Evolutionary conservation across 2,113 vertebrate species (phyloP), one percentile per base, ranked within the genome.

Genomic region (Cricetomys ansorgei): DNA sequence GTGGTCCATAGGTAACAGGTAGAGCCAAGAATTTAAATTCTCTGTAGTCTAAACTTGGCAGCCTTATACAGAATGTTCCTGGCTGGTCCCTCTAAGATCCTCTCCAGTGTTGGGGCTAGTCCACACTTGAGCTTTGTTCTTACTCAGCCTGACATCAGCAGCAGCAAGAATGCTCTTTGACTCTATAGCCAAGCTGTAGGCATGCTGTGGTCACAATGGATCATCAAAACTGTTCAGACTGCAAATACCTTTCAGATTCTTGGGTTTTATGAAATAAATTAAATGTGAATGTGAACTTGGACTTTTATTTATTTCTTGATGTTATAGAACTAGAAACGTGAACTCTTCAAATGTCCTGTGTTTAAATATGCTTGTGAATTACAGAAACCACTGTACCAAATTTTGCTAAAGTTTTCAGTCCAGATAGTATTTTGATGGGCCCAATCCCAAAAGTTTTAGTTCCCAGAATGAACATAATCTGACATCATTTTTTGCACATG

Each of bases 391-490:
- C 23, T 91, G 17, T 75, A 95, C 55, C 88, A 77, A 92, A 93
- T 96, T 97, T n/a, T 89, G 40, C 57, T 79, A 84, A 96, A 89
- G 85, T 84, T 69, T 64, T 88, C 62, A 72, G 31, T 64, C 45
- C 43, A 79, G 65, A 55, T 83, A 57, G 21, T 97, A 84, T 97
- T 97, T 96, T 96, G 92, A 86, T 93, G 96, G 97, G 97, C 94
- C 69, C 53, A 45, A 57, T 89, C 93, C 97, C 97, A 97, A 95
- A 96, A 86, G 45, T 72, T 95, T 94, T 92, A 92, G 92, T 96
- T 88, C 75, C 87, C 91, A 95, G 59, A 85, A 45, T 95, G 87
- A 96, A 97, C 96, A 96, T 95, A 97, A 96, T 95, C 89, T 94
- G 91, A 96, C 75, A 95, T 96, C 80, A 96, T 91, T 96, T 97